Evolutionary conservation across 2,113 vertebrate genomes (phyloP).

Genomic region (Cryptomyrus ogoouensis): DNA sequence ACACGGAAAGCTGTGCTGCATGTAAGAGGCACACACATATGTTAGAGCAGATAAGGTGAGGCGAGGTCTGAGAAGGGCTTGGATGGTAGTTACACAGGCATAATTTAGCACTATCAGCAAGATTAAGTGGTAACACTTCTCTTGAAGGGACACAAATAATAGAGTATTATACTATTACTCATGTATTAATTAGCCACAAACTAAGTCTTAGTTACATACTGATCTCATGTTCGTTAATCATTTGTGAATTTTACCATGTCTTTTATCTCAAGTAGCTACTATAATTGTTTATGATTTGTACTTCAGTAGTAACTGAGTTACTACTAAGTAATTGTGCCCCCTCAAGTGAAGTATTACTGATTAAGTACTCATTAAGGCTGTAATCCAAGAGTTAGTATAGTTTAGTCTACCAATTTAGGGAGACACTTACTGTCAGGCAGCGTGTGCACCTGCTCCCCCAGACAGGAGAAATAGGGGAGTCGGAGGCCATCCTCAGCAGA

Average conservation of each 20-base stretch:
- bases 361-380: not conserved
- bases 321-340: not conserved
- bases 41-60: not conserved
- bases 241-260: not conserved
- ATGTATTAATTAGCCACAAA: not conserved
- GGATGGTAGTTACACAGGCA: not conserved
- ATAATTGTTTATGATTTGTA: not conserved
- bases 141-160: not conserved
- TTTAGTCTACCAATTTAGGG: not conserved
- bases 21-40: not conserved
- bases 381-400: not conserved
- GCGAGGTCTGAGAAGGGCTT: not conserved
- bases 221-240: not conserved
- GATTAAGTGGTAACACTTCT: not conserved
- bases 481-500: slow-evolving; percentile 60
- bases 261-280: not conserved
- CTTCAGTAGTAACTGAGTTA: not conserved
- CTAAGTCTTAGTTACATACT: not conserved
- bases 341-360: not conserved
- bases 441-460: slow-evolving; percentile 61
- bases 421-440: slow-evolving; percentile 62
- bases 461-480: slow-evolving; percentile 59
- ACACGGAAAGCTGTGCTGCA: not conserved
- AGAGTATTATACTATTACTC: not conserved
- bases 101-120: not conserved